Percentiles rank a stretch among this genome's conserved stretches.
Evolutionary conservation across 2,797 vertebrate genomes (phyloP).

Genomic region (Smutsia temminckii): DNA sequence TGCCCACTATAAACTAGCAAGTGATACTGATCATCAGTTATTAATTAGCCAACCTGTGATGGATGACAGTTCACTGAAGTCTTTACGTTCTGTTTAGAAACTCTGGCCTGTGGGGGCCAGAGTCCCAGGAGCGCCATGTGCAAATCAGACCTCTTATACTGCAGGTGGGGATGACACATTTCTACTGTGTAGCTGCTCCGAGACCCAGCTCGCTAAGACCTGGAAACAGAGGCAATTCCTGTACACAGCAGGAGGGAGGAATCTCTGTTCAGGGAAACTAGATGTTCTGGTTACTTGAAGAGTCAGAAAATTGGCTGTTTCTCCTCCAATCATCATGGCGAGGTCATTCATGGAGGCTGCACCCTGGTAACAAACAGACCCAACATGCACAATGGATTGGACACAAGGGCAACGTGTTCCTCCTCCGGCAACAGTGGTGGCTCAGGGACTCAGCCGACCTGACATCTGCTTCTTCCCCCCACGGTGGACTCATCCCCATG

Average conservation of each 20-base stretch:
- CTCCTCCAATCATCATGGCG: background rate
- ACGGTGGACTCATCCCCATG: no score
- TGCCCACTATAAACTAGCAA: background rate
- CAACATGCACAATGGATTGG: rapidly evolving
- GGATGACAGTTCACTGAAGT: background rate
- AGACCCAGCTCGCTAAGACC: background rate
- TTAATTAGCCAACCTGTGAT: background rate
- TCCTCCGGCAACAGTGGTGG: background rate
- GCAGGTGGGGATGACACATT: rapidly evolving
- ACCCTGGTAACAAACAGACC: rapidly evolving
- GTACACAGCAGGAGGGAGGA: no score
- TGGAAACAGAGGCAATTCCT: background rate
- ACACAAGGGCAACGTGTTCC: background rate
- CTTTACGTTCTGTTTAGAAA: background rate
- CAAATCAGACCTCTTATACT: rapidly evolving
- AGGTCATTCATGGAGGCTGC: rapidly evolving
- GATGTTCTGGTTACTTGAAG: background rate
- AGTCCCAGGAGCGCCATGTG: background rate
- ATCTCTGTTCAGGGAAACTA: background rate
- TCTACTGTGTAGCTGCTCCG: background rate
- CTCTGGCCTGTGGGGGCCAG: no score
- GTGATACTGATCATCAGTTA: background rate
- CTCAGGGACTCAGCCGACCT: background rate
- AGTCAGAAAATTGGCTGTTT: background rate
- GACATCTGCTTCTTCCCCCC: background rate